Conservation (phyloP, 1,140 invertebrate genomes). For the Cotesia glomerata region DNA sequence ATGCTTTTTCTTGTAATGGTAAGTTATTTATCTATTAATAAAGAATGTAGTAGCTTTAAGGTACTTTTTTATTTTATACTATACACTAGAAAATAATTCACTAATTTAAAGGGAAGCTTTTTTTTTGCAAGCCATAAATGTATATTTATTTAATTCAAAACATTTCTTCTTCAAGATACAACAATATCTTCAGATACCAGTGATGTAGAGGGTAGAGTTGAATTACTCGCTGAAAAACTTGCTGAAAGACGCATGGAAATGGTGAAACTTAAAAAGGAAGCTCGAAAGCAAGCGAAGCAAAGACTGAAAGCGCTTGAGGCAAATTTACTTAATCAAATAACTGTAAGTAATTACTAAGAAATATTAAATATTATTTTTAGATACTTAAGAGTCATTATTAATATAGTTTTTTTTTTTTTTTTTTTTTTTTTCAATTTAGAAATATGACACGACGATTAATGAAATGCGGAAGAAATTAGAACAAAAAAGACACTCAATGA, state of each 20-base stretch:
- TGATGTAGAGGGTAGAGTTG: constrained; percentile 59
- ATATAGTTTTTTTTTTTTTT: background rate
- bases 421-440: constrained; percentile 41
- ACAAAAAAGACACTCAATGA: constrained; percentile 45
- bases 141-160: too few relatives aligned
- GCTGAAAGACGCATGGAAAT: constrained; percentile 56
- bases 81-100: too few relatives aligned
- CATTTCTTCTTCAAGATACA: constrained; percentile 45
- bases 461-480: constrained; percentile 61
- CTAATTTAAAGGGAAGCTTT: too few relatives aligned
- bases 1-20: constrained; percentile 56
- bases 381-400: background rate
- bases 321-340: constrained; percentile 59
- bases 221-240: constrained; percentile 56
- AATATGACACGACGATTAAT: constrained; percentile 58
- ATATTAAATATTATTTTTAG: background rate
- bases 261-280: constrained; percentile 56
- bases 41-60: too few relatives aligned
- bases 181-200: constrained; percentile 59
- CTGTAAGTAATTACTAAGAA: constrained; percentile 40
- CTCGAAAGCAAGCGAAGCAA: constrained; percentile 55
- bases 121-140: too few relatives aligned
- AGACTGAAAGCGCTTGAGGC: constrained; percentile 55
- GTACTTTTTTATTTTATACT: background rate
- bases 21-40: constrained; percentile 20